Evolutionary conservation across 2,888 invertebrate species (phyloP).

Genomic region (Hirtodrosophila cameraria): DNA sequence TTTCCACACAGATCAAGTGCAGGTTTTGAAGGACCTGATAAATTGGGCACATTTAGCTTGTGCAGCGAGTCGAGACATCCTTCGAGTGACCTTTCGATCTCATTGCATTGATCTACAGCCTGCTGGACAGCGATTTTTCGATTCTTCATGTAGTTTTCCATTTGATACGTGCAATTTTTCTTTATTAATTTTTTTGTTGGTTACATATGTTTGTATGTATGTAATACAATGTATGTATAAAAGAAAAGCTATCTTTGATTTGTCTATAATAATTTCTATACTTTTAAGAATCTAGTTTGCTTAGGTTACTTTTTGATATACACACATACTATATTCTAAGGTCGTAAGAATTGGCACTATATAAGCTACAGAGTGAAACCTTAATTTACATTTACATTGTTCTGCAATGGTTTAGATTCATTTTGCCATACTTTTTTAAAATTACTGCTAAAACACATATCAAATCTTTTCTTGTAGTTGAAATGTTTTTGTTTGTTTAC

Average conservation of each 20-base stretch:
- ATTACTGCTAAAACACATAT: too few relatives aligned
- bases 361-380: too few relatives aligned
- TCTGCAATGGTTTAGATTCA: too few relatives aligned
- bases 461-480: too few relatives aligned
- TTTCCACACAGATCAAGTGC: constrained; percentile 1
- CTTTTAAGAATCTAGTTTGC: too few relatives aligned
- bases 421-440: too few relatives aligned
- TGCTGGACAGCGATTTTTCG: not conserved
- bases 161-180: not conserved
- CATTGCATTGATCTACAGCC: constrained; percentile 25
- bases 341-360: too few relatives aligned
- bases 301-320: too few relatives aligned
- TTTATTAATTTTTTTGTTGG: not conserved
- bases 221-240: not conserved
- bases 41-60: constrained; percentile 1
- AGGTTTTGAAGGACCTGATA: not conserved
- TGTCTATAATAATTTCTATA: not conserved
- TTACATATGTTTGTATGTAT: not conserved
- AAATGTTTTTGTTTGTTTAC: too few relatives aligned
- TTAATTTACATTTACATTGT: too few relatives aligned
- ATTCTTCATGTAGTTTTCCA: not conserved
- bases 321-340: not conserved
- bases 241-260: not conserved
- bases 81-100: constrained; percentile 21
- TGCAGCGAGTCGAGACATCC: constrained; percentile 18